Percentiles rank a stretch among this genome's conserved stretches.
Conservation (phyloP, 2,888 invertebrate species). For the Tinea trinotella region DNA sequence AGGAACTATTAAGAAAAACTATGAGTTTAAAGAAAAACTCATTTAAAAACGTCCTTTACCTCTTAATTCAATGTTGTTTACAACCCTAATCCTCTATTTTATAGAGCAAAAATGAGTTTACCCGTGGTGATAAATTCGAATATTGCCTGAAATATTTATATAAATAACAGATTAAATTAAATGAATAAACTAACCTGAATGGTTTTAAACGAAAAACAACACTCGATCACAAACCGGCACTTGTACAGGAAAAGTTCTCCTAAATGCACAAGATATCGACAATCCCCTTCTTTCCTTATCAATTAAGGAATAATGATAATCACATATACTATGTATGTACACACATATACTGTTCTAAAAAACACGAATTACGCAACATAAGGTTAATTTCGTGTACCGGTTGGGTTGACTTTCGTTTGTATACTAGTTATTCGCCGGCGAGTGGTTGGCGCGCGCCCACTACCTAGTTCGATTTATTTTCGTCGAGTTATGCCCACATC, state of each 20-base stretch:
- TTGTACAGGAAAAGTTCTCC: neutral
- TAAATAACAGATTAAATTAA: no score
- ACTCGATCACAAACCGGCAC: neutral
- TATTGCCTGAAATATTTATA: no score
- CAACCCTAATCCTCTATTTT: no score
- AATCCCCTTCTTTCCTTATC: neutral
- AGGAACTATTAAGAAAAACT: no score
- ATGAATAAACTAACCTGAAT: no score
- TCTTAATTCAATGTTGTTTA: no score
- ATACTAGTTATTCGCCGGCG: neutral
- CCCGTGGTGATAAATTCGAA: no score
- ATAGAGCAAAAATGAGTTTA: no score
- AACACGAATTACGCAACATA: neutral
- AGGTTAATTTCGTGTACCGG: slow-evolving; percentile 5
- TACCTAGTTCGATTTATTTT: slow-evolving; percentile 46
- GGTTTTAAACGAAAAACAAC: neutral
- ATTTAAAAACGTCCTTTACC: no score
- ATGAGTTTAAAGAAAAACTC: no score
- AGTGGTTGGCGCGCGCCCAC: slow-evolving; percentile 30
- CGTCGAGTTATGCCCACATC: slow-evolving; percentile 26
- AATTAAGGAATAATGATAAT: neutral
- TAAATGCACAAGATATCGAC: neutral
- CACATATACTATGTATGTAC: no score
- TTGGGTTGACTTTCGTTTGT: slow-evolving; percentile 3
- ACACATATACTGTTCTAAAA: no score